These are phyloP conservation scores for Drosophila carrolli DNA, from an alignment of 1,140 invertebrate genomes.

Conservation along the genomic window DNA sequence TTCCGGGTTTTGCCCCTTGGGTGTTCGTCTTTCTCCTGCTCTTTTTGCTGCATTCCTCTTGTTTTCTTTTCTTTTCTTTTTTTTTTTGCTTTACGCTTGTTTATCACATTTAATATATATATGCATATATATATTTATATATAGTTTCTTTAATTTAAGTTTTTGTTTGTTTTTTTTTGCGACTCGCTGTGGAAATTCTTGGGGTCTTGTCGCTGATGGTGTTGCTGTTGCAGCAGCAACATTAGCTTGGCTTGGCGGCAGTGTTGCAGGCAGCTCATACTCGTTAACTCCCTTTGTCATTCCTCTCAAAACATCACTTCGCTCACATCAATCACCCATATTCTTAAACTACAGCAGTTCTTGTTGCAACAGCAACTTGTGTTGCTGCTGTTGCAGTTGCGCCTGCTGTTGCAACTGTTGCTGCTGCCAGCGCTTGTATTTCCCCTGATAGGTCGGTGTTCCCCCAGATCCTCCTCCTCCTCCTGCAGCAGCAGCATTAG, in stretches of 20 bases:
- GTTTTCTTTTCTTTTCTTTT: constrained; percentile 30
- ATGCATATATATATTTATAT: constrained; percentile 40
- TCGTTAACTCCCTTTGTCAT: constrained; percentile 22
- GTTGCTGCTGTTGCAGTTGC: constrained; percentile 69
- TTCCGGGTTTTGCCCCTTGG: neutral
- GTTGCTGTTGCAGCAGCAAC: constrained; percentile 19
- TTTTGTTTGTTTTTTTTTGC: constrained; percentile 54
- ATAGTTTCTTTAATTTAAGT: constrained; percentile 60
- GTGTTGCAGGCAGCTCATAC: constrained; percentile 33
- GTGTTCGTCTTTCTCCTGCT: constrained; percentile 12
- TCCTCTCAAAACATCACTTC: neutral
- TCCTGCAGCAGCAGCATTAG: constrained; percentile 20
- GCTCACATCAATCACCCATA: neutral
- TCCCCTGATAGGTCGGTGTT: constrained; percentile 63
- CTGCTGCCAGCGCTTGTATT: constrained; percentile 76
- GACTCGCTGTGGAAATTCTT: constrained; percentile 62
- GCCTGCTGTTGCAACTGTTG: constrained; percentile 72
- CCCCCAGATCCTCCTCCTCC: constrained; percentile 7
- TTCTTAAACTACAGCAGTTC: constrained; percentile 60
- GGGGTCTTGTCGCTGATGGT: constrained; percentile 29
- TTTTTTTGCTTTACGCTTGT: constrained; percentile 74
- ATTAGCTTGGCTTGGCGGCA: constrained; percentile 38
- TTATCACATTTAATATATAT: constrained; percentile 79
- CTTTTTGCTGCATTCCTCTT: constrained; percentile 5
- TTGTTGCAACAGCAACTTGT: constrained; percentile 70